phyloP scores from a whole-genome alignment of 2,797 vertebrate species.

The Petrocephalus schoutedeni region DNA sequence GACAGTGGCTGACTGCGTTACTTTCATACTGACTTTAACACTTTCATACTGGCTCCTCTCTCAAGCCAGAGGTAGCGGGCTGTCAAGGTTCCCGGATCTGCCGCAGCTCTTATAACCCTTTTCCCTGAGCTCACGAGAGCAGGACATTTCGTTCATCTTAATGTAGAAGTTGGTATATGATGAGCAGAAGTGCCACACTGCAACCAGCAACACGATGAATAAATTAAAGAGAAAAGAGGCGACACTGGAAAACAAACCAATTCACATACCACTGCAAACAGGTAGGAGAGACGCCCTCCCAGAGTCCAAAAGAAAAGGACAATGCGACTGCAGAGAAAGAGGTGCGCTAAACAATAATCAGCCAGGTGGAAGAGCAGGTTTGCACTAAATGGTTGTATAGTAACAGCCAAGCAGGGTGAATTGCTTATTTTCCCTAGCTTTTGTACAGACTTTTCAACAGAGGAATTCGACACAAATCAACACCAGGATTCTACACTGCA shows the following conservation, averaged over 20 bases:
- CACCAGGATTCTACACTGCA: background rate
- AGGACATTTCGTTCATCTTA: background rate
- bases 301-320: background rate
- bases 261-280: background rate
- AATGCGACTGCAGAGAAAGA: background rate
- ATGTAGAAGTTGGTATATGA: background rate
- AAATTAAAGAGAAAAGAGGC: background rate
- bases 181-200: background rate
- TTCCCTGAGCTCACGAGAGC: background rate
- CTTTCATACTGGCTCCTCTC: background rate
- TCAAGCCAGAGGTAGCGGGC: background rate
- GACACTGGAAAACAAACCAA: slow-evolving; percentile 4
- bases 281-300: background rate
- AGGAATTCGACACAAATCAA: slow-evolving; percentile 5
- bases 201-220: background rate
- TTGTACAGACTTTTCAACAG: background rate
- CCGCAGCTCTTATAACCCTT: background rate
- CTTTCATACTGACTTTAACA: background rate
- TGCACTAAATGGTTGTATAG: slow-evolving; percentile 7
- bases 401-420: background rate
- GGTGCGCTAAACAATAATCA: background rate
- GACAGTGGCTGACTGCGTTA: background rate
- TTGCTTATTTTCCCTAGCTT: slow-evolving; percentile 3
- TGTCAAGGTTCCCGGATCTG: background rate
- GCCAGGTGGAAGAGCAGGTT: slow-evolving; percentile 9